These are phyloP conservation scores for Bubo scandiacus DNA, from an alignment of 2,113 vertebrate species.

Conservation along the genomic window DNA sequence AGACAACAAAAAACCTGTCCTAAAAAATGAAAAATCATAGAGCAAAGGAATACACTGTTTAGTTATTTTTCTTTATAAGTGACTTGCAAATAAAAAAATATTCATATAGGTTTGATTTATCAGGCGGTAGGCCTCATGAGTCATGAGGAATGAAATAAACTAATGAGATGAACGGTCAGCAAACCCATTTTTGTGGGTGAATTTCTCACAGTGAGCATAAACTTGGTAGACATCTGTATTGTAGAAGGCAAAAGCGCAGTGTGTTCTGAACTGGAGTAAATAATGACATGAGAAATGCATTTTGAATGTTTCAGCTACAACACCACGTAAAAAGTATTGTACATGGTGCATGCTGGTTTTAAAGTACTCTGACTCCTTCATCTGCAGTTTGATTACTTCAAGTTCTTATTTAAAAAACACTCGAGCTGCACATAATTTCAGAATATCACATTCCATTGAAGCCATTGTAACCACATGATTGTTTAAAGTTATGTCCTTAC, in stretches of 20 bases:
- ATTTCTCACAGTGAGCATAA: background rate
- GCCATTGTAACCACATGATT: constrained; percentile 27
- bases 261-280: background rate
- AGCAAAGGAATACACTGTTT: background rate
- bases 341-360: background rate
- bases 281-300: background rate
- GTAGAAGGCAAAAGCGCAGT: background rate
- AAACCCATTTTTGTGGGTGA: background rate
- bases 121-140: background rate
- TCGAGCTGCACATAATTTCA: background rate
- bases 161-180: background rate
- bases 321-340: background rate
- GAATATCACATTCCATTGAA: constrained; percentile 4
- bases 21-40: background rate
- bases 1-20: background rate
- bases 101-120: background rate
- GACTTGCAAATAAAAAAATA: background rate
- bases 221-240: accelerated
- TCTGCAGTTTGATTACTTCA: background rate
- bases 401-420: background rate
- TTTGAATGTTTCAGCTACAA: background rate
- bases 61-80: background rate
- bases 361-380: background rate
- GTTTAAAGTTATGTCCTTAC: constrained; percentile 9
- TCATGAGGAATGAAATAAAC: background rate